phyloP scores from a whole-genome alignment of 2,888 invertebrate genomes.

The Acleris laterana region DNA sequence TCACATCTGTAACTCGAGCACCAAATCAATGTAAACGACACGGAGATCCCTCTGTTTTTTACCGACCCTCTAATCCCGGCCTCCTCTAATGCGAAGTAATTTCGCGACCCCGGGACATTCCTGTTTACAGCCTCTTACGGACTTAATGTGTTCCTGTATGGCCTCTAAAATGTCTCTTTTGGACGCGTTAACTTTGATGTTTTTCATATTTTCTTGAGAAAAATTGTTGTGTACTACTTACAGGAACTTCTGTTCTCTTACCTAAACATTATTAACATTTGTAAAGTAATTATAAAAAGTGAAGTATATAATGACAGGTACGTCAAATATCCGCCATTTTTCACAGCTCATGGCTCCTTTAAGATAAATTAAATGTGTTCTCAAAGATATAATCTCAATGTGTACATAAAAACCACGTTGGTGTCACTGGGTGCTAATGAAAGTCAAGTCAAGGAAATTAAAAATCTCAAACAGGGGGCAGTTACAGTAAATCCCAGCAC shows the following conservation, averaged over 20 bases:
- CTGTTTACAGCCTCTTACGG: conserved; percentile 62
- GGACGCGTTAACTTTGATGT: conserved; percentile 22
- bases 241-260: not conserved
- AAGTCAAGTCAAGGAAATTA: conserved; percentile 79
- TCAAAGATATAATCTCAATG: conserved; percentile 21
- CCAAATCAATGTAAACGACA: conserved; percentile 56
- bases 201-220: conserved; percentile 28
- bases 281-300: too few relatives aligned
- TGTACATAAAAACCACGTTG: conserved; percentile 12
- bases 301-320: too few relatives aligned
- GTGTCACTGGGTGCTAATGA: conserved; percentile 47
- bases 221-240: not conserved
- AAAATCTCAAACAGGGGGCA: conserved; percentile 81
- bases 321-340: not conserved
- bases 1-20: conserved; percentile 34
- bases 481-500: conserved; percentile 81
- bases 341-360: not conserved
- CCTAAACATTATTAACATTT: not conserved
- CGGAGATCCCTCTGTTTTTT: conserved; percentile 77
- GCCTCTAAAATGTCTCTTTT: conserved; percentile 45
- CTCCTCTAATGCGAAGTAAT: conserved; percentile 79
- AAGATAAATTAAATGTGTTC: conserved; percentile 16
- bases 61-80: conserved; percentile 71
- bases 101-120: conserved; percentile 66
- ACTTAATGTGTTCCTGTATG: conserved; percentile 61